Evolutionary conservation across 1,140 invertebrate species (phyloP), one percentile per base, ranked within the genome.

Genomic region (Pomacea maculata): DNA sequence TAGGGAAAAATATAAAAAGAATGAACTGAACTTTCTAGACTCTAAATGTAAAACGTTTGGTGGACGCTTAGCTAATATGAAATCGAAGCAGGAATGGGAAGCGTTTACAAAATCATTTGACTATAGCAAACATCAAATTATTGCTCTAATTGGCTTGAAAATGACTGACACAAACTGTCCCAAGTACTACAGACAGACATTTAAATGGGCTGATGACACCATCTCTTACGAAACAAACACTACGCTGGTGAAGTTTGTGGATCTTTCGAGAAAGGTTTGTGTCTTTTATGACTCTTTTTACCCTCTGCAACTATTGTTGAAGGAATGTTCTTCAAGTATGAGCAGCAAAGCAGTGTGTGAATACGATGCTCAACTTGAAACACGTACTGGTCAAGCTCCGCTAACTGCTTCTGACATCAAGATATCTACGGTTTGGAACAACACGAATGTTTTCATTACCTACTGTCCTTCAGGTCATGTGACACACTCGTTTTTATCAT

Each of bases 151-250:
- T 6, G 75, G 75, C n/a, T 21, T 77, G 55, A 17, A 63, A 6
- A 67, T 34, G 19, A 52, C 21, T 34, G 21, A 52, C 25, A 11
- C 61, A 29, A 21, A 25, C 29, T 14, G 65, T 34, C 75, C 64
- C 1, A 45, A 17, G 7, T n/a, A 67, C 10, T 77, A 77, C 64
- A 64, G n/a, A 45, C 7, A 65, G 15, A n/a, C 45, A 45, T 77
- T 63, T 19, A 57, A 63, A 15, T 77, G 75, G 75, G 75, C 68
- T 61, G 75, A 77, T 63, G 61, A 57, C 61, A 63, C n/a, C 64
- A 34, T 63, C 55, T 63, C 61, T 21, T 75, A 75, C 74, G 55
- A 34, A 21, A 17, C 9, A 7, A 34, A 25, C 17, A 63, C 55
- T 29, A 5, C n/a, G 55, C n/a, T 34, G 7, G n/a, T 14, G 21